Conservation (phyloP, 2,797 vertebrate species). For the Oreochromis grahami region DNA sequence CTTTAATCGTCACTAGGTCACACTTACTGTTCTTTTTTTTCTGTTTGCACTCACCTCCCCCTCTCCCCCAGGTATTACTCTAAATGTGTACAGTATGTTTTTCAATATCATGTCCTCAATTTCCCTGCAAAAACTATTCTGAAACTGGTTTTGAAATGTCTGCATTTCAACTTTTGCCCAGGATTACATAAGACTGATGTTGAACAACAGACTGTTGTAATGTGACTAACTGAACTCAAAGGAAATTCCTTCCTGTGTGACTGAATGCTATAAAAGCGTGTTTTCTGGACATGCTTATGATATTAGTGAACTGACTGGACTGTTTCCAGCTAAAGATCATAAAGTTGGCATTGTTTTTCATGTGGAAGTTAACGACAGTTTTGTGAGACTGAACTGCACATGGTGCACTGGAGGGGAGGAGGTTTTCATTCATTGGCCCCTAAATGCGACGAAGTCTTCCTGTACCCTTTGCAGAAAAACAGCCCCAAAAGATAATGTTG, state of each 20-base stretch:
- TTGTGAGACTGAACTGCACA: neutral
- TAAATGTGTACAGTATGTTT: neutral
- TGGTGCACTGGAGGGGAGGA: neutral
- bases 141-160: neutral
- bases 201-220: neutral
- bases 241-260: neutral
- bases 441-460: neutral
- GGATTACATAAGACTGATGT: neutral
- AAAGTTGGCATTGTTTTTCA: neutral
- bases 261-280: neutral
- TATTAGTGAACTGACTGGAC: neutral
- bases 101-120: neutral
- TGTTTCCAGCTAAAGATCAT: neutral
- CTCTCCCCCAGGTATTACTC: neutral
- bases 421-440: neutral
- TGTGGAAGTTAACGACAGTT: neutral
- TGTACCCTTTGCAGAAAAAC: neutral
- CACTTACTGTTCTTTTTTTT: neutral
- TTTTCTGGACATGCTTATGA: neutral
- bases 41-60: neutral
- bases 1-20: conserved; percentile 29
- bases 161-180: neutral
- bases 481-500: neutral
- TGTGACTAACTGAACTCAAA: neutral
- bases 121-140: neutral